Evolutionary conservation across 1,140 invertebrate genomes (phyloP).

Genomic region (Trypoxylus dichotomus): DNA sequence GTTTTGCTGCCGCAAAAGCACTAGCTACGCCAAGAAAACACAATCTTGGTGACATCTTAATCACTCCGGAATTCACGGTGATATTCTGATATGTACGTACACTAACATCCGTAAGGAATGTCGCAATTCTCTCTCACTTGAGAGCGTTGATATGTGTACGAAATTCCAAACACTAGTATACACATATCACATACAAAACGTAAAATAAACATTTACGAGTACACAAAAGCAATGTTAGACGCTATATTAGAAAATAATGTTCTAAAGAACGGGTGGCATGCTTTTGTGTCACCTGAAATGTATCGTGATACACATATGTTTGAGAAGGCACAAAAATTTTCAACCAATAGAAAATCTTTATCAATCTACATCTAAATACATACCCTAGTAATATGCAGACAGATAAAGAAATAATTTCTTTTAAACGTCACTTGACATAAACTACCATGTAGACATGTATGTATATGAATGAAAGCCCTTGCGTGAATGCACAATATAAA

Average conservation of each 20-base stretch:
- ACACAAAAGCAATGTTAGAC: background rate
- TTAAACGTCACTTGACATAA: conserved; percentile 6
- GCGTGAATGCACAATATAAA: conserved; percentile 6
- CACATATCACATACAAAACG: background rate
- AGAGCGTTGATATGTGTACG: no score
- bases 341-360: conserved; percentile 16
- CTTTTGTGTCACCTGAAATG: background rate
- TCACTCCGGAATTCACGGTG: no score
- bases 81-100: no score
- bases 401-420: conserved; percentile 25
- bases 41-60: no score
- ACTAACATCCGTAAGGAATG: no score
- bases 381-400: conserved; percentile 30
- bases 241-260: background rate
- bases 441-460: background rate
- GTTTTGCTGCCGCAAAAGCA: no score
- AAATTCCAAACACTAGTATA: no score
- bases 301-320: background rate
- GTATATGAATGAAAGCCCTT: background rate
- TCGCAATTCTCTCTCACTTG: no score
- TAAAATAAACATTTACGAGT: background rate
- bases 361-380: conserved; percentile 36
- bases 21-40: no score
- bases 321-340: background rate
- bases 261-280: background rate